Evolutionary conservation across 2,797 vertebrate genomes (phyloP).

Genomic region (Denticeps clupeoides): DNA sequence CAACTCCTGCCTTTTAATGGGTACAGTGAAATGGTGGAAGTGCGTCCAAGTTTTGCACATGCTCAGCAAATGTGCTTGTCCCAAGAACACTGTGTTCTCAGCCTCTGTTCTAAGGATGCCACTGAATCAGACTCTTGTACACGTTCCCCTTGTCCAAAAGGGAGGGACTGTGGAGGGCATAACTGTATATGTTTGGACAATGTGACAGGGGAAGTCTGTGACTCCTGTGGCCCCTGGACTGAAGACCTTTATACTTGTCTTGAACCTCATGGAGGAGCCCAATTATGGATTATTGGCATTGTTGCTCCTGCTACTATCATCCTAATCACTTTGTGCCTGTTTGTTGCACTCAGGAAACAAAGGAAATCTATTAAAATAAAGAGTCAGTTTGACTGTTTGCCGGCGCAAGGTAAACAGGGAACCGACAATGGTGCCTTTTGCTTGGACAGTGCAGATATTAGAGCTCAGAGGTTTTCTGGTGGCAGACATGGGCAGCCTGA

Average conservation of each 20-base stretch:
- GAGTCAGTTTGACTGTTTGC: conserved; percentile 10
- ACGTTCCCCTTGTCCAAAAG: conserved; percentile 35
- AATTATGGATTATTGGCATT: conserved; percentile 49
- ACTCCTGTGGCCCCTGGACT: conserved; percentile 34
- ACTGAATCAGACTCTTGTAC: conserved; percentile 27
- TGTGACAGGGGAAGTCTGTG: conserved; percentile 40
- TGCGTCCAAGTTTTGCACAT: conserved; percentile 39
- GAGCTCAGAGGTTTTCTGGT: conserved; percentile 2
- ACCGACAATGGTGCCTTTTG: conserved; percentile 39
- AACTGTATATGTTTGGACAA: conserved; percentile 49
- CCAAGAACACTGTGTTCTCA: conserved; percentile 35
- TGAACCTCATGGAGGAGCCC: conserved; percentile 4
- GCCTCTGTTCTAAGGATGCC: conserved; percentile 33
- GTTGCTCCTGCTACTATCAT: conserved; percentile 37
- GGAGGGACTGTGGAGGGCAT: conserved; percentile 26
- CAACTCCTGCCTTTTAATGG: conserved; percentile 45
- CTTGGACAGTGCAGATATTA: conserved; percentile 24
- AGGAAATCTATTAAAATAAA: conserved; percentile 5
- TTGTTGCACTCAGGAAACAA: conserved; percentile 26
- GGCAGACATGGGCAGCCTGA: conserved; percentile 22
- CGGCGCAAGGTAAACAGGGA: conserved; percentile 31
- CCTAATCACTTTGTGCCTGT: conserved; percentile 28
- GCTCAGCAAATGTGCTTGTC: conserved; percentile 41
- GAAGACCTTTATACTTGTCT: conserved; percentile 30
- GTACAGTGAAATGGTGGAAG: conserved; percentile 41